Evolutionary conservation across 2,797 vertebrate genomes (phyloP).

Genomic region (Benthosema pterotum): DNA sequence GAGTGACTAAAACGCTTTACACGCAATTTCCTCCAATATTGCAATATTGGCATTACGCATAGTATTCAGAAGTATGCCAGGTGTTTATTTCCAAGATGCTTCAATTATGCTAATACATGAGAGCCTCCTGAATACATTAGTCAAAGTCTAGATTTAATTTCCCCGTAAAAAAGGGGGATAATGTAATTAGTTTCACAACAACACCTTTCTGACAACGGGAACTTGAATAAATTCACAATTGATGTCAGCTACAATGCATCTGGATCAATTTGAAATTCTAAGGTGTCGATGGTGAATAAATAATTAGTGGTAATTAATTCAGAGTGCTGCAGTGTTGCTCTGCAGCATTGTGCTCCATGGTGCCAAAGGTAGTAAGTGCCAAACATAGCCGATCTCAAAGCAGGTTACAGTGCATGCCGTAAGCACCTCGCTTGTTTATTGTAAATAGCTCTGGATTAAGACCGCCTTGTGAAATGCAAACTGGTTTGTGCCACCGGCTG

Average conservation of each 20-base stretch:
- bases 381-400: too few species aligned
- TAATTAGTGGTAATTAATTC: too few species aligned
- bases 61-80: conserved; percentile 22
- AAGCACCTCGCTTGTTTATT: too few species aligned
- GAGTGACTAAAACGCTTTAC: not conserved
- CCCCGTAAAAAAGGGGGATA: conserved; percentile 20
- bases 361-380: too few species aligned
- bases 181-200: conserved; percentile 26
- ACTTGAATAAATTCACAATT: conserved; percentile 4
- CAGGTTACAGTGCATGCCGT: too few species aligned
- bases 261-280: conserved; percentile 8
- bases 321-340: too few species aligned
- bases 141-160: conserved; percentile 26
- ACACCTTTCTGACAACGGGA: conserved; percentile 6
- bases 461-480: too few species aligned
- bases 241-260: conserved; percentile 16
- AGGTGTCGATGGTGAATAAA: not conserved
- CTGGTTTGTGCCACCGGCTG: too few species aligned
- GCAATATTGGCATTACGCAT: conserved; percentile 10
- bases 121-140: conserved; percentile 35
- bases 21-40: conserved; percentile 8
- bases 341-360: too few species aligned
- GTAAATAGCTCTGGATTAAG: too few species aligned
- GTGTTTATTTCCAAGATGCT: conserved; percentile 28
- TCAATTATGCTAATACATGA: conserved; percentile 34